A percentile compares a stretch with the other conserved stretches of the same genome.
phyloP scores from a whole-genome alignment of 2,888 invertebrate genomes.

The Mimas tiliae region DNA sequence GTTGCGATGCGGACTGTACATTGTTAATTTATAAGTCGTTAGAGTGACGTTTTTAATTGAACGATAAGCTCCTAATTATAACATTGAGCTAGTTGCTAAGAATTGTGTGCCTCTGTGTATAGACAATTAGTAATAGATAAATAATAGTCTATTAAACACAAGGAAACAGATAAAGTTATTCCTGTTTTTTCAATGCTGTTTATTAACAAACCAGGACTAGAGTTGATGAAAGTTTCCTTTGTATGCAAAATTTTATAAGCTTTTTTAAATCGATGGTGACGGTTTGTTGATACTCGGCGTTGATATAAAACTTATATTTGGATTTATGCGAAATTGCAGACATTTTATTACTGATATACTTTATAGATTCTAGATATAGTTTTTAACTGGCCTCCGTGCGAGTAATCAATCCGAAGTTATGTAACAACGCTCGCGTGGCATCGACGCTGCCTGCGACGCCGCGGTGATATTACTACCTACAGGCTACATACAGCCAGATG shows the following conservation, averaged over 20 bases:
- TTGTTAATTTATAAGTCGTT: conserved; percentile 47
- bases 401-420: conserved; percentile 49
- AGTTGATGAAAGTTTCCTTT: conserved; percentile 41
- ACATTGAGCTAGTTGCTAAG: conserved; percentile 68
- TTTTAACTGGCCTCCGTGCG: conserved; percentile 70
- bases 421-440: conserved; percentile 55
- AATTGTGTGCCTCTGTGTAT: conserved; percentile 82
- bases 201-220: conserved; percentile 7
- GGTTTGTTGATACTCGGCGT: conserved; percentile 8
- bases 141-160: conserved; percentile 35
- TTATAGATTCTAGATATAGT: conserved; percentile 62
- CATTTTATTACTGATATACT: conserved; percentile 39
- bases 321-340: conserved; percentile 35
- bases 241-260: neutral
- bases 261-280: neutral
- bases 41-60: conserved; percentile 59
- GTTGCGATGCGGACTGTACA: conserved; percentile 50
- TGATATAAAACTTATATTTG: neutral
- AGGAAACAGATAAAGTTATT: conserved; percentile 10
- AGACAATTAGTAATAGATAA: conserved; percentile 63
- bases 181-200: conserved; percentile 9
- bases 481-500: too few species aligned
- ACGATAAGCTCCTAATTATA: conserved; percentile 46
- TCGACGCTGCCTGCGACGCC: conserved; percentile 63
- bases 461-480: conserved; percentile 71